Evolutionary conservation across 2,113 vertebrate genomes (phyloP).

Genomic region (Ptilonorhynchus violaceus): DNA sequence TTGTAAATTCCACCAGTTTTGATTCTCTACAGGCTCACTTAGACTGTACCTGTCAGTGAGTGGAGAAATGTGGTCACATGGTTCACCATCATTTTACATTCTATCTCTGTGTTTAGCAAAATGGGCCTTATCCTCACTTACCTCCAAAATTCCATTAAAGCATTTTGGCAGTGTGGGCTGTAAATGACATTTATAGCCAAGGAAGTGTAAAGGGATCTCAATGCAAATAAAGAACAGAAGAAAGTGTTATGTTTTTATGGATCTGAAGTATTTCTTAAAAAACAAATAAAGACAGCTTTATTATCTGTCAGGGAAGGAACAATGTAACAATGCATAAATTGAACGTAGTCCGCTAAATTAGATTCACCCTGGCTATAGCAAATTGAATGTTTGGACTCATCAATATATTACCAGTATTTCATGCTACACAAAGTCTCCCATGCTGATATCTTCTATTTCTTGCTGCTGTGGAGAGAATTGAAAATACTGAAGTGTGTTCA

Average conservation of each 20-base stretch:
- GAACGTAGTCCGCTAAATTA: background rate
- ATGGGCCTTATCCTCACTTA: background rate
- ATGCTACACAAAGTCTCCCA: background rate
- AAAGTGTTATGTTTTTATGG: background rate
- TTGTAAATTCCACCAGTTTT: background rate
- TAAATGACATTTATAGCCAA: background rate
- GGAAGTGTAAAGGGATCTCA: background rate
- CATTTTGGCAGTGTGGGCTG: background rate
- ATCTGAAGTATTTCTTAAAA: conserved; percentile 16
- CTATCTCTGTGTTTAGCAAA: background rate
- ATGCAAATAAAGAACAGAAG: conserved; percentile 7
- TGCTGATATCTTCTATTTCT: background rate
- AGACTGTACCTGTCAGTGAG: background rate
- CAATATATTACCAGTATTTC: background rate
- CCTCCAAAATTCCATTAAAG: background rate
- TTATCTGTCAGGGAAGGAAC: background rate
- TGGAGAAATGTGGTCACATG: background rate
- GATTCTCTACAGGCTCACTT: background rate
- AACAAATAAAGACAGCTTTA: conserved; percentile 21
- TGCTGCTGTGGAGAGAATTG: background rate
- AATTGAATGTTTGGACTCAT: background rate
- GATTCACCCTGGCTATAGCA: background rate
- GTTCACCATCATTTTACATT: background rate
- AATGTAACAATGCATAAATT: background rate
- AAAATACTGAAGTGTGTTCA: background rate